Percentiles rank a stretch among this genome's conserved stretches.
These are phyloP conservation scores for Coenonympha arcania DNA, from an alignment of 2,888 invertebrate genomes.

Conservation along the genomic window DNA sequence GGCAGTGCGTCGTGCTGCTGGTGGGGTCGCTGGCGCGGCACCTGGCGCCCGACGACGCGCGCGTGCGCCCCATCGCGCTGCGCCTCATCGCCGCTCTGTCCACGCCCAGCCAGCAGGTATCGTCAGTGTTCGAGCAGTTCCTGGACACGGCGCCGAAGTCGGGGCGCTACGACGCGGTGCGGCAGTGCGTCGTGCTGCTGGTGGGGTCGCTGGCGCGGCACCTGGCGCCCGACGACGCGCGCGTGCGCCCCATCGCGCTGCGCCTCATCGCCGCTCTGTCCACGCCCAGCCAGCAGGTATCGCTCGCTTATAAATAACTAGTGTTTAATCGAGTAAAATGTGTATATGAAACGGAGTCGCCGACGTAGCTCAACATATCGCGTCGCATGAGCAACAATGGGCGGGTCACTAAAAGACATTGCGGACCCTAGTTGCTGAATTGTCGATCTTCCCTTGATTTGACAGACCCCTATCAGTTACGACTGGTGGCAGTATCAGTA, in stretches of 20 bases:
- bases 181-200: constrained; percentile 96
- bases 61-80: constrained; percentile 94
- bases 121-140: constrained; percentile 90
- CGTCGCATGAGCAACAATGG: too few relatives aligned
- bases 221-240: constrained; percentile 89
- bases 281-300: constrained; percentile 95
- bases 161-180: constrained; percentile 90
- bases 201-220: constrained; percentile 98
- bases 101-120: constrained; percentile 95
- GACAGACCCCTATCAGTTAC: too few relatives aligned
- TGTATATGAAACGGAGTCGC: too few relatives aligned
- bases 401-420: too few relatives aligned
- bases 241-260: constrained; percentile 94
- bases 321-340: too few relatives aligned
- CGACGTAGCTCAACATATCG: too few relatives aligned
- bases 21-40: constrained; percentile 98
- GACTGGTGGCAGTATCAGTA: too few relatives aligned
- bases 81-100: constrained; percentile 91
- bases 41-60: constrained; percentile 89
- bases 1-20: constrained; percentile 96
- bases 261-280: constrained; percentile 91
- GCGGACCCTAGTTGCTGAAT: too few relatives aligned
- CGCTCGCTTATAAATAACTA: too few relatives aligned
- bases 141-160: constrained; percentile 94
- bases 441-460: too few relatives aligned